Evolutionary conservation across 2,797 vertebrate genomes (phyloP).

Genomic region (Eospalax fontanierii): DNA sequence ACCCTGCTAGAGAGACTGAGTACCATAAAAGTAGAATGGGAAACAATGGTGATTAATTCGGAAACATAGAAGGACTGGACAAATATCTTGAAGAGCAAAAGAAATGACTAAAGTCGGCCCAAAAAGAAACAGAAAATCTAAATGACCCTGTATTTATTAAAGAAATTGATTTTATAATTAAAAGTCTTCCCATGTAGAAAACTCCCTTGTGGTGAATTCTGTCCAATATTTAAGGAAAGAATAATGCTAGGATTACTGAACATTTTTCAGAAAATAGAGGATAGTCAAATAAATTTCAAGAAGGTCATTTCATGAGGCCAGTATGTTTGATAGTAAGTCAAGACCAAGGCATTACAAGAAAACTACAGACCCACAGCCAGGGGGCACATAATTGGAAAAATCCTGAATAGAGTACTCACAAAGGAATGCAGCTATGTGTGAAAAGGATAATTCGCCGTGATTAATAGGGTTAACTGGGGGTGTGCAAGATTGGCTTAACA

Average conservation of each 20-base stretch:
- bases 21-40: not conserved
- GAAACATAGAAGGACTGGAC: not conserved
- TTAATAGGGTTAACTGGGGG: not conserved
- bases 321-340: not conserved
- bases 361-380: not conserved
- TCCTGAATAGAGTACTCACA: not conserved
- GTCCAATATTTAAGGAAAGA: not conserved
- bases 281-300: not conserved
- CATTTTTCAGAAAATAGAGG: not conserved
- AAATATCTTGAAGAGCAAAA: constrained; percentile 41
- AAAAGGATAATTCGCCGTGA: not conserved
- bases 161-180: constrained; percentile 42
- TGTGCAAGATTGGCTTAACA: constrained; percentile 12
- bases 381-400: not conserved
- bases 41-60: not conserved
- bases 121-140: constrained; percentile 30
- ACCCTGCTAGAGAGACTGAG: not conserved
- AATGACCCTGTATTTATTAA: constrained; percentile 39
- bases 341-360: not conserved
- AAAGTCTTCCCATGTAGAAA: constrained; percentile 32
- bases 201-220: not conserved
- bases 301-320: not conserved
- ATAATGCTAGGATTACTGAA: not conserved
- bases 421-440: not conserved
- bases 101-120: constrained; percentile 21